These are phyloP conservation scores for Rhinolophus ferrumequinum DNA, from an alignment of 2,113 vertebrate species.

Conservation along the genomic window DNA sequence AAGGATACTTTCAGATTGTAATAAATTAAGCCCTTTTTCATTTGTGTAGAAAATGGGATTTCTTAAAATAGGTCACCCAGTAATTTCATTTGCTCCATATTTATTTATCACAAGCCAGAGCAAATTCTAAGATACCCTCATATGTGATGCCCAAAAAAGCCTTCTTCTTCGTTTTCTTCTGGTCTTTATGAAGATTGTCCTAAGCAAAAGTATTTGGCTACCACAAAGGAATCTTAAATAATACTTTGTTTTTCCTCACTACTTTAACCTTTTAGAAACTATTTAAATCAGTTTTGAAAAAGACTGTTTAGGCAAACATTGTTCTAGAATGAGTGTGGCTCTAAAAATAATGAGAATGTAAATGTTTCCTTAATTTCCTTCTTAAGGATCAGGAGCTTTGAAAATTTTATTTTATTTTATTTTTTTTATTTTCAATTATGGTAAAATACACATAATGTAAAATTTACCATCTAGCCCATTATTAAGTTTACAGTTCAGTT, in stretches of 20 bases:
- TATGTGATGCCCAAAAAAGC: background rate
- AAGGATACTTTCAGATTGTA: background rate
- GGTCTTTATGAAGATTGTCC: background rate
- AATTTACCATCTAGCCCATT: background rate
- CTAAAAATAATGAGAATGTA: background rate
- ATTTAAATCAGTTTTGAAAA: background rate
- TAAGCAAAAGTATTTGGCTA: background rate
- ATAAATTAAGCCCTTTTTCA: constrained; percentile 38
- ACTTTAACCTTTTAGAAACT: constrained; percentile 32
- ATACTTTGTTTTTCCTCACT: background rate
- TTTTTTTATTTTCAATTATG: background rate
- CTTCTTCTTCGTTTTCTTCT: background rate
- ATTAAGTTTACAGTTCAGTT: background rate
- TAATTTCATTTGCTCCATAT: background rate
- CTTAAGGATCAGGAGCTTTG: background rate
- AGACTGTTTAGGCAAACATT: background rate
- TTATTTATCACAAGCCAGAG: constrained; percentile 23
- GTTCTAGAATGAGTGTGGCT: background rate
- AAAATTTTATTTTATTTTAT: background rate
- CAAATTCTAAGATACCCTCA: background rate
- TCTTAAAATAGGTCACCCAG: constrained; percentile 26
- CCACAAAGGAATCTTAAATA: background rate
- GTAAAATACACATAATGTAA: background rate
- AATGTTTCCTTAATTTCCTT: background rate
- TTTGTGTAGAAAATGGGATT: background rate